Evolutionary conservation across 1,140 invertebrate species (phyloP).

Genomic region (Euglossa dilemma): DNA sequence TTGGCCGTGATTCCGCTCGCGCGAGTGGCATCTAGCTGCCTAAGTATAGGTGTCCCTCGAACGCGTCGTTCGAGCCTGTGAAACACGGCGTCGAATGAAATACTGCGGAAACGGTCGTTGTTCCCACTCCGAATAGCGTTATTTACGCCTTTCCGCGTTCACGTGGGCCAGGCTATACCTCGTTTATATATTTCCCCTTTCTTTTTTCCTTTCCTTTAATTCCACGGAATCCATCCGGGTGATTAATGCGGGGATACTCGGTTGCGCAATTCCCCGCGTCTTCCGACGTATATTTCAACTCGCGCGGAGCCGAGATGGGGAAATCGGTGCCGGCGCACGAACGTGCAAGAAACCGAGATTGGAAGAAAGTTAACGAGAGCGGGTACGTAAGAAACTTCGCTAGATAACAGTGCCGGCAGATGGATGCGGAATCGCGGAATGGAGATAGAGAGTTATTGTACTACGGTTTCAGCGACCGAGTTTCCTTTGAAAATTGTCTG

Average conservation of each 20-base stretch:
- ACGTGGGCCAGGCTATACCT: neutral
- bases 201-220: slow-evolving; percentile 34
- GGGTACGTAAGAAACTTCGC: neutral
- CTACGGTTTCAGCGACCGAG: slow-evolving; percentile 5
- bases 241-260: slow-evolving; percentile 32
- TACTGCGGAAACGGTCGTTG: slow-evolving; percentile 49
- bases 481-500: slow-evolving; percentile 12
- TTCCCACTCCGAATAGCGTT: slow-evolving; percentile 36
- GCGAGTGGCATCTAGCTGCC: neutral
- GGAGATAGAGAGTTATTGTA: slow-evolving; percentile 24
- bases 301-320: neutral
- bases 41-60: slow-evolving; percentile 46
- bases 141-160: slow-evolving; percentile 47
- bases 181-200: too few relatives aligned
- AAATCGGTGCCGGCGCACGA: neutral
- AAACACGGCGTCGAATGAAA: slow-evolving; percentile 50
- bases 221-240: slow-evolving; percentile 27
- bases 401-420: neutral
- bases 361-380: neutral
- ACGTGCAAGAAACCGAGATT: neutral
- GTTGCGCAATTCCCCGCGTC: slow-evolving; percentile 1
- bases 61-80: slow-evolving; percentile 32
- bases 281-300: slow-evolving; percentile 5
- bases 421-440: neutral
- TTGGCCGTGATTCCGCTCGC: neutral